phyloP scores from a whole-genome alignment of 1,140 invertebrate species.

The Coptotermes formosanus region DNA sequence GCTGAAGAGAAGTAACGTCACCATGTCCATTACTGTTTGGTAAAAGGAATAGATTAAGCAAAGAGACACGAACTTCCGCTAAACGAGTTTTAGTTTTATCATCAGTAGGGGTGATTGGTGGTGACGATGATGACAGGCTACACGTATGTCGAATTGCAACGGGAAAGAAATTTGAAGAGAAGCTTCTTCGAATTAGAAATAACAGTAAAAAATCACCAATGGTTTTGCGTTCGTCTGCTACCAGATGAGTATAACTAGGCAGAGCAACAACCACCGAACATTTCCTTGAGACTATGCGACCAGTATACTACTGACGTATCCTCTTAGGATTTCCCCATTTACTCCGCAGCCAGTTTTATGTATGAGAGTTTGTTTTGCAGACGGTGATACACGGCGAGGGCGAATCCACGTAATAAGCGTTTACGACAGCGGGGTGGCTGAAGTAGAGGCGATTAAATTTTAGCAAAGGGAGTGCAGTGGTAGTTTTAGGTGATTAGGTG shows the following conservation, averaged over 20 bases:
- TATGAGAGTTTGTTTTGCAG: background rate
- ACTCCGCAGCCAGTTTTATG: background rate
- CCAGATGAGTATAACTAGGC: background rate
- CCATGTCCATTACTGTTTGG: too few relatives aligned
- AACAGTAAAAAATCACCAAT: background rate
- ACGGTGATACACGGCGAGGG: background rate
- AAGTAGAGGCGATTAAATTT: background rate
- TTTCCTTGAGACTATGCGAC: background rate
- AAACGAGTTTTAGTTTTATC: too few relatives aligned
- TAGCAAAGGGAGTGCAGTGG: background rate
- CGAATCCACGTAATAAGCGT: background rate
- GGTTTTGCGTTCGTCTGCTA: background rate
- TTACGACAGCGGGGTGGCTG: background rate
- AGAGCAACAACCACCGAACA: background rate
- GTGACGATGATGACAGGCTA: too few relatives aligned
- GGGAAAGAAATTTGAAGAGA: background rate
- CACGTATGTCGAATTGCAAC: background rate
- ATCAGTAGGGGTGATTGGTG: too few relatives aligned
- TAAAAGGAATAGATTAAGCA: too few relatives aligned
- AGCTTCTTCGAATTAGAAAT: background rate
- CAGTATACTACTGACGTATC: background rate
- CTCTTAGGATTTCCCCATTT: background rate
- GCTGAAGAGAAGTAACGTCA: too few relatives aligned
- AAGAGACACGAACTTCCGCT: too few relatives aligned
- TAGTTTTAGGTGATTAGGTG: background rate